Percentiles rank a stretch among this genome's conserved stretches.
These are phyloP conservation scores for Podocnemis expansa DNA, from an alignment of 2,113 vertebrate genomes.

Conservation along the genomic window DNA sequence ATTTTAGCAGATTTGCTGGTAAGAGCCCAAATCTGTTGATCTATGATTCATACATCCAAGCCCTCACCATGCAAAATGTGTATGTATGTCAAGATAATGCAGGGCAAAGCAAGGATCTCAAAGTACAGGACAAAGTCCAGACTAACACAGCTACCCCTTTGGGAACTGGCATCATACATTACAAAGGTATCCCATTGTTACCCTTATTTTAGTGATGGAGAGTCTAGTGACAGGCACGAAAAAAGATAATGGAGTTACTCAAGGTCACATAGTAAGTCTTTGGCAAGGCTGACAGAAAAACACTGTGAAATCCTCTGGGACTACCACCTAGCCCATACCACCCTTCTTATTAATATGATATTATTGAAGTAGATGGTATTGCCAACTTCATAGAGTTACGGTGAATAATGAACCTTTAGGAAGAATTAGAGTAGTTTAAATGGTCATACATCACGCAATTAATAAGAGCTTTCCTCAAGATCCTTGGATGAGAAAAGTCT, in stretches of 20 bases:
- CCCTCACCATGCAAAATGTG: neutral
- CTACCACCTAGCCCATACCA: neutral
- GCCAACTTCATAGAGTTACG: neutral
- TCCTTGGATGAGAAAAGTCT: neutral
- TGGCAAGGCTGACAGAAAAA: neutral
- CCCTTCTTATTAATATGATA: neutral
- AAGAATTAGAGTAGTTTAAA: slow-evolving; percentile 16
- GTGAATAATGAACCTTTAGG: slow-evolving; percentile 13
- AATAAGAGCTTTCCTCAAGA: neutral
- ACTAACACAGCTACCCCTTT: too few species aligned
- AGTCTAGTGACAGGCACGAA: neutral
- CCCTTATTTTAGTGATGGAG: neutral
- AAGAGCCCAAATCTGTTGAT: neutral
- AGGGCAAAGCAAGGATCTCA: slow-evolving; percentile 5
- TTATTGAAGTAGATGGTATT: neutral
- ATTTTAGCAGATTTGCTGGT: neutral
- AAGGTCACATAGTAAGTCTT: neutral
- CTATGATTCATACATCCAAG: neutral
- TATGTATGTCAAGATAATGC: neutral
- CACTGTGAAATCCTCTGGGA: neutral
- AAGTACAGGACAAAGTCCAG: too few species aligned
- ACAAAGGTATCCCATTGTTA: neutral
- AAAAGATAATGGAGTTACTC: neutral
- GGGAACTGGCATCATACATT: too few species aligned
- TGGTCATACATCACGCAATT: neutral